phyloP scores from a whole-genome alignment of 2,888 invertebrate genomes.

The Phyto melanocephala region DNA sequence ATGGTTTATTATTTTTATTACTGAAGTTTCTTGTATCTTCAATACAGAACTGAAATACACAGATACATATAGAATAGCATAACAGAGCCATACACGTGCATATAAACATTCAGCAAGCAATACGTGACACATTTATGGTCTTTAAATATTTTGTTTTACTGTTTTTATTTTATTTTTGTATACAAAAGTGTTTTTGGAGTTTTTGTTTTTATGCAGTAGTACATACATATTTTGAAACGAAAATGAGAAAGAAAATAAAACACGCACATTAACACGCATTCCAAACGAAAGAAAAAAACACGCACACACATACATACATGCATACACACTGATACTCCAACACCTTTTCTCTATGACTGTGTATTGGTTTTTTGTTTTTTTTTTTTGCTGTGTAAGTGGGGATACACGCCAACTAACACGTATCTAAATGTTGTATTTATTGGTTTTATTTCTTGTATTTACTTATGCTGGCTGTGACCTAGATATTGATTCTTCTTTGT shows the following conservation, averaged over 20 bases:
- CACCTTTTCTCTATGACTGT: neutral
- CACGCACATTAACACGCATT: constrained; percentile 41
- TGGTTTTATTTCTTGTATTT: constrained; percentile 12
- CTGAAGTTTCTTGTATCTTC: constrained; percentile 21
- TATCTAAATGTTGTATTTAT: constrained; percentile 21
- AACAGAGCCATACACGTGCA: neutral
- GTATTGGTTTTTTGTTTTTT: neutral
- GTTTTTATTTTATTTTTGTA: constrained; percentile 13
- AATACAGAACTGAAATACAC: constrained; percentile 22
- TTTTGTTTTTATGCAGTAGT: neutral
- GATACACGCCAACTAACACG: constrained; percentile 26
- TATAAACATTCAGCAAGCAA: neutral
- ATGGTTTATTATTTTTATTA: constrained; percentile 22
- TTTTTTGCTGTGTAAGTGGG: neutral
- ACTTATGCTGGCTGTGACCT: constrained; percentile 13
- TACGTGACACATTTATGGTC: constrained; percentile 51
- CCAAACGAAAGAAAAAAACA: neutral
- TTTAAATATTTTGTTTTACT: constrained; percentile 13
- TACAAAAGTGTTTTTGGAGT: neutral
- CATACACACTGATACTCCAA: neutral
- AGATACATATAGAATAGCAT: neutral
- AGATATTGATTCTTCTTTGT: constrained; percentile 19
- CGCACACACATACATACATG: neutral
- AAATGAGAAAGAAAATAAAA: neutral
- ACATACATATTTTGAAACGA: neutral